A percentile compares a stretch with the other conserved stretches of the same genome.
Evolutionary conservation across 1,140 invertebrate genomes (phyloP).

Genomic region (Meloidogyne chitwoodi): DNA sequence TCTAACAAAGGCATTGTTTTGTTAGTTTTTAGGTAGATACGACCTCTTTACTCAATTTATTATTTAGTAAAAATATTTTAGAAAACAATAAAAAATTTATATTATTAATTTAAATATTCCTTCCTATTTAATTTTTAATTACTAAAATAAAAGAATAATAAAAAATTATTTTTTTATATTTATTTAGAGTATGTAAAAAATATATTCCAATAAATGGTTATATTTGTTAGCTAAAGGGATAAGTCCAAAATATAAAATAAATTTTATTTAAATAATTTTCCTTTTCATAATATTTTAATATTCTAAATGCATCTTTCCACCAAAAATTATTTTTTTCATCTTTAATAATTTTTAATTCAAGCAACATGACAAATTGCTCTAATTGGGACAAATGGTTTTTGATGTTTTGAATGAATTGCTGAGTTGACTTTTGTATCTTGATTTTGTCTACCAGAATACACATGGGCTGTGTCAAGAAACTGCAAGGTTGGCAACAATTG

Average conservation of each 20-base stretch:
- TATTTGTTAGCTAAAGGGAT: not conserved
- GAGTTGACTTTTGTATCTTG: not conserved
- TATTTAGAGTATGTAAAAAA: no score
- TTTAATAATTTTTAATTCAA: not conserved
- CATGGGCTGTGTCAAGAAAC: constrained; percentile 21
- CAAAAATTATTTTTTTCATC: not conserved
- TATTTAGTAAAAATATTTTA: no score
- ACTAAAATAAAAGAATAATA: no score
- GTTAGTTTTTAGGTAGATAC: no score
- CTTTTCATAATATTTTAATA: not conserved
- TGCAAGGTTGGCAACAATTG: constrained; percentile 25
- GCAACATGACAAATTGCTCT: not conserved
- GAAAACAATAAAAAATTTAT: no score
- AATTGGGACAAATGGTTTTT: not conserved
- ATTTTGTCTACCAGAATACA: not conserved
- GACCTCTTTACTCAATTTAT: no score
- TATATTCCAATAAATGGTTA: no score
- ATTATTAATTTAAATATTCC: no score
- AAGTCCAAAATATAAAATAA: not conserved
- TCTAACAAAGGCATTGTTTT: no score
- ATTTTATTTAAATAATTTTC: not conserved
- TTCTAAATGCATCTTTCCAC: not conserved
- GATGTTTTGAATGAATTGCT: not conserved
- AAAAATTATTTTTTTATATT: no score
- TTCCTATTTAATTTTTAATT: no score